Percentiles rank a stretch among this genome's conserved stretches.
These are phyloP conservation scores for Drosophila borealis DNA, from an alignment of 2,888 invertebrate genomes.

Conservation along the genomic window DNA sequence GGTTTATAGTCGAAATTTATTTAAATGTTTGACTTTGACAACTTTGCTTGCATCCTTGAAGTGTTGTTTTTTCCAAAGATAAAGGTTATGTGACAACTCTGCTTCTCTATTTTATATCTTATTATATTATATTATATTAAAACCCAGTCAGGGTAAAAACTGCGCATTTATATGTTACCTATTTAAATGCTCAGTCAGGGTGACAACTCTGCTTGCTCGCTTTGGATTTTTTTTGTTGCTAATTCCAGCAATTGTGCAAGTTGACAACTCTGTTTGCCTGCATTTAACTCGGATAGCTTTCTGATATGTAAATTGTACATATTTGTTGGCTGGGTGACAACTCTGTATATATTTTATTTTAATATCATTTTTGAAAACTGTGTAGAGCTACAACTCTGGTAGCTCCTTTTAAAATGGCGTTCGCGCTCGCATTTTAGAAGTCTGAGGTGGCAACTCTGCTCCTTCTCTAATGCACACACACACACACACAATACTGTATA, in stretches of 20 bases:
- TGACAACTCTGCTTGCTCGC: conserved; percentile 12
- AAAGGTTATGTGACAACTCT: too few species aligned
- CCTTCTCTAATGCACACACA: not conserved
- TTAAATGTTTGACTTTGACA: not conserved
- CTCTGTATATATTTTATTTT: not conserved
- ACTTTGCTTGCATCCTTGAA: too few species aligned
- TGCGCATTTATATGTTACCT: too few species aligned
- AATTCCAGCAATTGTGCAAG: too few species aligned
- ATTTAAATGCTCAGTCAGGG: not conserved
- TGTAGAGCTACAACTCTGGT: conserved; percentile 9
- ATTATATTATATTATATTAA: too few species aligned
- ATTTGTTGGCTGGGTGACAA: conserved; percentile 5
- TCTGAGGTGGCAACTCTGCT: conserved; percentile 11
- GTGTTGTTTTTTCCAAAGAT: too few species aligned
- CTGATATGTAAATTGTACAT: not conserved
- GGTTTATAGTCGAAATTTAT: not conserved
- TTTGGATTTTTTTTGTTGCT: not conserved
- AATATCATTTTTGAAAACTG: not conserved
- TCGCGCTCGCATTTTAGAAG: not conserved
- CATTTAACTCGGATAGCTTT: conserved; percentile 3
- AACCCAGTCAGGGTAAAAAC: too few species aligned
- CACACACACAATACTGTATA: not conserved
- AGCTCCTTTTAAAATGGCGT: too few species aligned
- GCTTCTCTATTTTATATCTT: too few species aligned
- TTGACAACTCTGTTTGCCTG: too few species aligned